A percentile compares a stretch with the other conserved stretches of the same genome.
These are phyloP conservation scores for Agonopterix subpropinquella DNA, from an alignment of 2,888 invertebrate species.

Conservation along the genomic window DNA sequence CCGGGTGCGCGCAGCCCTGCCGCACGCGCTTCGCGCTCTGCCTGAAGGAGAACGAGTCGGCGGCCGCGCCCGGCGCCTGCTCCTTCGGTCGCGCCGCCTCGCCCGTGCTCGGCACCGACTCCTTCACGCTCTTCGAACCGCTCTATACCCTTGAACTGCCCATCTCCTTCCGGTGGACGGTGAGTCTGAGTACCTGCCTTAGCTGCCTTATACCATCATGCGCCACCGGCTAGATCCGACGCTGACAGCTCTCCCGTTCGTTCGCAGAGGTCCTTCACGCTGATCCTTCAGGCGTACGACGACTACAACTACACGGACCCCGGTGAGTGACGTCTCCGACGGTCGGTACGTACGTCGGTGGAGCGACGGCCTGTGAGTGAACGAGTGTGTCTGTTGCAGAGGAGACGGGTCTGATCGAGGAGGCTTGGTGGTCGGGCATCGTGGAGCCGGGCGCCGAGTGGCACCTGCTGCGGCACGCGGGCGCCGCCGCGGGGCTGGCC, in stretches of 20 bases:
- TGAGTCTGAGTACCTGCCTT: conserved; percentile 60
- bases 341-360: neutral
- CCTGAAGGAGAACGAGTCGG: conserved; percentile 90
- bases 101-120: conserved; percentile 89
- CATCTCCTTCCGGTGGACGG: conserved; percentile 96
- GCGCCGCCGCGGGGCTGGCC: conserved; percentile 83
- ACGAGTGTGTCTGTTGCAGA: conserved; percentile 47
- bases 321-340: conserved; percentile 69
- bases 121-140: conserved; percentile 91
- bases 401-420: conserved; percentile 88
- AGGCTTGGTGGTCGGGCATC: conserved; percentile 94
- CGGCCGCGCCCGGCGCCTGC: conserved; percentile 85
- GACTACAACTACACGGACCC: conserved; percentile 84
- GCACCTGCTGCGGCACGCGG: conserved; percentile 91
- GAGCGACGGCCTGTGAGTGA: neutral
- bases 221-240: neutral
- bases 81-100: conserved; percentile 93
- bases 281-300: conserved; percentile 94
- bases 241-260: conserved; percentile 6
- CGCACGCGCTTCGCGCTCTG: conserved; percentile 92
- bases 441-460: conserved; percentile 93
- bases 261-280: conserved; percentile 88
- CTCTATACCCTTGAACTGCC: conserved; percentile 88
- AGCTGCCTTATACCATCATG: neutral
- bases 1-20: conserved; percentile 76